Evolutionary conservation across 2,888 invertebrate species (phyloP).

Genomic region (Drosophila formosana): DNA sequence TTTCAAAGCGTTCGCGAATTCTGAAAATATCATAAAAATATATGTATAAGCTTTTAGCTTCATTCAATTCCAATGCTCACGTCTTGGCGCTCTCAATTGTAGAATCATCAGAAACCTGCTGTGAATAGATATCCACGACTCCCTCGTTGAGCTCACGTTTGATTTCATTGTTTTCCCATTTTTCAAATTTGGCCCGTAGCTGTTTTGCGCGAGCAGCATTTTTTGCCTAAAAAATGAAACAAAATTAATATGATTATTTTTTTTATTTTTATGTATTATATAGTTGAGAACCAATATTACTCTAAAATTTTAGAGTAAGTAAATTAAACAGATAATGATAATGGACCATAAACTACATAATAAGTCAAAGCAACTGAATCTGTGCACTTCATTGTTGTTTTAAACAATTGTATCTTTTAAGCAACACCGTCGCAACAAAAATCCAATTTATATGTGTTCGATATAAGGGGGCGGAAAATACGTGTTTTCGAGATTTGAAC

Average conservation of each 20-base stretch:
- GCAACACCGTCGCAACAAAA: too few species aligned
- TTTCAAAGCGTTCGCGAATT: conserved; percentile 95
- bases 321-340: too few species aligned
- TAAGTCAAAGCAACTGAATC: too few species aligned
- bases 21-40: conserved; percentile 85
- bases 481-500: too few species aligned
- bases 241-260: background rate
- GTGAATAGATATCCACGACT: conserved; percentile 85
- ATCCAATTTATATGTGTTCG: too few species aligned
- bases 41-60: background rate
- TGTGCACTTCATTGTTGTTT: too few species aligned
- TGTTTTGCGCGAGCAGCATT: conserved; percentile 93
- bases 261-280: too few species aligned
- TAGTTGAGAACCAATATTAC: too few species aligned
- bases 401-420: too few species aligned
- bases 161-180: conserved; percentile 91
- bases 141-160: conserved; percentile 86
- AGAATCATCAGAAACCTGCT: conserved; percentile 88
- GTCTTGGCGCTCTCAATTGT: conserved; percentile 94
- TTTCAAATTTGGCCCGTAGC: conserved; percentile 94
- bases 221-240: conserved; percentile 86
- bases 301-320: too few species aligned
- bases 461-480: too few species aligned
- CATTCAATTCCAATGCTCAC: conserved; percentile 82
- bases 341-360: too few species aligned